Evolutionary conservation across 2,797 vertebrate species (phyloP).

Genomic region (Zonotrichia albicollis): DNA sequence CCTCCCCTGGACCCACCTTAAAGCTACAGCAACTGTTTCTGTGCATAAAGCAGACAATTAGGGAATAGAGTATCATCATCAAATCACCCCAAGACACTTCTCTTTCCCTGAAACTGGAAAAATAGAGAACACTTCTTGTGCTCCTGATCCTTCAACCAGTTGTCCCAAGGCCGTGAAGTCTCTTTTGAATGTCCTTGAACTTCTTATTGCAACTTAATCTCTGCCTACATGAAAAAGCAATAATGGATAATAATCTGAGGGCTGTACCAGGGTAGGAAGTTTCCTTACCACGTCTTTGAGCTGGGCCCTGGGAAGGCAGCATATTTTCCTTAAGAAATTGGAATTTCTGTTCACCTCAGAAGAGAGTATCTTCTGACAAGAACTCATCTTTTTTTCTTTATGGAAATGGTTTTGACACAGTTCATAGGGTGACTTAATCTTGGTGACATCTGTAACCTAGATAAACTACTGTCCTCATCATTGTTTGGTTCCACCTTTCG

Average conservation of each 20-base stretch:
- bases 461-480: not conserved
- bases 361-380: not conserved
- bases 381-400: not conserved
- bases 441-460: not conserved
- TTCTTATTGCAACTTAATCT: not conserved
- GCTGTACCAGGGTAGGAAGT: not conserved
- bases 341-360: not conserved
- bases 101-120: not conserved
- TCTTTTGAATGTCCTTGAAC: not conserved
- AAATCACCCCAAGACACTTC: not conserved
- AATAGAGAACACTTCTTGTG: not conserved
- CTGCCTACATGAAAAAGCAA: not conserved
- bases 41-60: not conserved
- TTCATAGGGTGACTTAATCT: not conserved
- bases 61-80: not conserved
- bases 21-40: not conserved
- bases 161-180: not conserved
- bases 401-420: not conserved
- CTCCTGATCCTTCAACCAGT: not conserved
- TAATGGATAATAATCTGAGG: not conserved
- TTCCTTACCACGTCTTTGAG: not conserved
- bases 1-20: not conserved
- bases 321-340: not conserved
- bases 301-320: not conserved
- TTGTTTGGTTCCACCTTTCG: not conserved